Base-by-base conservation (phyloP, 1,140 invertebrate genomes). In the Contarinia nasturtii region DNA sequence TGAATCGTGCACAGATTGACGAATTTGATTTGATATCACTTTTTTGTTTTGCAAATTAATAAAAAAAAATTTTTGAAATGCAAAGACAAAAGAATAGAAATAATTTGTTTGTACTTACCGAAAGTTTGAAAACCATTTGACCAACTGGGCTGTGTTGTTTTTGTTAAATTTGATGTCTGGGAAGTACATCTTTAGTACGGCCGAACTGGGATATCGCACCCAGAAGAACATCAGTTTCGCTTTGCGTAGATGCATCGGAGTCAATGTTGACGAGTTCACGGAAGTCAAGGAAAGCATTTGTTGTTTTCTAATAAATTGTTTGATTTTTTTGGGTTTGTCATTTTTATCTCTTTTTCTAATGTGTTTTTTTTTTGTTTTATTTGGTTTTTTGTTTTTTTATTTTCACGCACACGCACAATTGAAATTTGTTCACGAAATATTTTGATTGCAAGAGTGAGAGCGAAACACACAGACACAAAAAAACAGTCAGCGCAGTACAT, bases 221-320 rank as follows among this genome's bases (percentile, higher is more conserved):
- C 91, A 99, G 82, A 98, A 98, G 82, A 99, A 99, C 96, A 99
- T 98, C 69, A 99, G 76, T 74, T 99, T 99, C 44, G 96, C 96
- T 69, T 99, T 99, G 59, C 95, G 79, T 61, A 99, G 82, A 75
- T 99, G 96, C 89, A 98, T 97, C 57, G 96, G 95, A 52, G 94
- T 98, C 68, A 99, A 73, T 56, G 88, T 93, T 63, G 87, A 88
- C 69, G 84, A 88, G 80, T 90, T 72, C 75, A 80, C 69, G 65
- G 79, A 67, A 77, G 76, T 83, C 73, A 86, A 84, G 75, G 79
- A 76, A 70, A 73, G 67, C 33, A 40, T 40, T 46, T 48, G 45
- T 18, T 46, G 18, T 37, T 38, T 33, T 36, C 34, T 46, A 38
- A 38, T 33, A 36, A 5, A 20, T 37, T 21, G 21, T 15, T 46